Evolutionary conservation across 1,140 invertebrate species (phyloP).

Genomic region (Bacillus rossius): DNA sequence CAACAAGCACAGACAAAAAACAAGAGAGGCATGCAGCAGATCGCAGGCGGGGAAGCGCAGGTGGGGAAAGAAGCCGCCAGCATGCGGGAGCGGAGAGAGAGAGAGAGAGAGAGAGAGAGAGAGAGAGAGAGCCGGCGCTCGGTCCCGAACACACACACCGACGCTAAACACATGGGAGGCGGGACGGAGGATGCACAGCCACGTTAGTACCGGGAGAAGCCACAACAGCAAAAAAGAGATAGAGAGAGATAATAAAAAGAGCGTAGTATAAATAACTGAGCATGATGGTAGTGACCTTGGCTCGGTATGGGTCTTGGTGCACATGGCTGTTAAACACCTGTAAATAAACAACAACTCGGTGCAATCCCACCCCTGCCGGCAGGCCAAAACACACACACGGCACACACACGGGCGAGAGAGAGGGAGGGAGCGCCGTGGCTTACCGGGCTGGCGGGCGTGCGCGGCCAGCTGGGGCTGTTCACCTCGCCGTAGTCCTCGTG

Average conservation of each 20-base stretch:
- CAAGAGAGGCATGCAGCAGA: too few relatives aligned
- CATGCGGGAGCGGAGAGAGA: too few relatives aligned
- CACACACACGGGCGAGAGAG: background rate
- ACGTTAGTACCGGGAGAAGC: background rate
- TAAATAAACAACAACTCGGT: slow-evolving; percentile 38
- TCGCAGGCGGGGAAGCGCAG: too few relatives aligned
- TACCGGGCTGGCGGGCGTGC: slow-evolving; percentile 87
- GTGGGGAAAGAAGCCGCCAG: too few relatives aligned
- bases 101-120: too few relatives aligned
- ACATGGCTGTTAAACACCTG: slow-evolving; percentile 91
- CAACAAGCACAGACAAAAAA: too few relatives aligned
- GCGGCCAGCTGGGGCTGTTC: slow-evolving; percentile 73
- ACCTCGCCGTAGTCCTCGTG: slow-evolving; percentile 89
- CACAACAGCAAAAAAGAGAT: slow-evolving; percentile 1
- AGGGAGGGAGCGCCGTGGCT: slow-evolving; percentile 34
- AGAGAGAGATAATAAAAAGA: too few relatives aligned
- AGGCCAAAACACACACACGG: slow-evolving; percentile 2
- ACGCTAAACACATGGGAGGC: background rate
- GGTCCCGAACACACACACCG: too few relatives aligned
- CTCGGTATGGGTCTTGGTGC: slow-evolving; percentile 82
- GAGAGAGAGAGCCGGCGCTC: too few relatives aligned
- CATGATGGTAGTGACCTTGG: slow-evolving; percentile 59
- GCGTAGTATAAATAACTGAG: background rate
- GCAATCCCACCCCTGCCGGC: background rate
- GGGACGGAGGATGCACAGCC: background rate